Conservation (phyloP, 2,113 vertebrate genomes). For the Leucosticte australis region DNA sequence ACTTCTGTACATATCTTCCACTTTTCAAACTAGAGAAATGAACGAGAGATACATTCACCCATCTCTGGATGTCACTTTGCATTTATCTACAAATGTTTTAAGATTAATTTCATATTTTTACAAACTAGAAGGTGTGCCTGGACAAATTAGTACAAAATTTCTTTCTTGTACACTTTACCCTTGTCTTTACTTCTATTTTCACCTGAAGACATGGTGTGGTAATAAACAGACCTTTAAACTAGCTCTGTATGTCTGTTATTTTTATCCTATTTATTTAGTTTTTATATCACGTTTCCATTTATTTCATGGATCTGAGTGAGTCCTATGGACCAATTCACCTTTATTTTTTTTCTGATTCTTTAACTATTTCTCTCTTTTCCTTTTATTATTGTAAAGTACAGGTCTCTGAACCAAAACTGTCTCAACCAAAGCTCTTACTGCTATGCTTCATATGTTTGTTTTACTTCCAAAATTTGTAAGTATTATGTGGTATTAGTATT, state of each 20-base stretch:
- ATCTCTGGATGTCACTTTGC: not conserved
- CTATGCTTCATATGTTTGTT: not conserved
- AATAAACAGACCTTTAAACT: not conserved
- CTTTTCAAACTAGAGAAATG: not conserved
- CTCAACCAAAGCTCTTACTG: not conserved
- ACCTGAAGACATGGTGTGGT: not conserved
- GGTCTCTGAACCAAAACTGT: not conserved
- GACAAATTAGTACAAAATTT: not conserved
- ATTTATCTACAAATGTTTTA: not conserved
- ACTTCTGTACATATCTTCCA: not conserved
- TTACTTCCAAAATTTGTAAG: not conserved
- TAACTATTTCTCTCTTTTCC: not conserved
- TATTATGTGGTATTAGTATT: not conserved
- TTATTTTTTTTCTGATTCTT: not conserved
- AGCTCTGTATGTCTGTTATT: not conserved
- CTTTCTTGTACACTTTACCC: not conserved
- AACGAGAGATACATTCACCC: accelerated
- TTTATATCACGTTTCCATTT: not conserved
- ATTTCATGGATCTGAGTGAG: not conserved
- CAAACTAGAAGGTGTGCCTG: not conserved
- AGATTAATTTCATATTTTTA: not conserved
- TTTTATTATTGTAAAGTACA: not conserved
- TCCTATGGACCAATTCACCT: not conserved
- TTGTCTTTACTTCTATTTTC: not conserved
- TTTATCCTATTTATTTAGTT: not conserved